phyloP scores from a whole-genome alignment of 2,113 vertebrate genomes.

The Lagopus leucura region DNA sequence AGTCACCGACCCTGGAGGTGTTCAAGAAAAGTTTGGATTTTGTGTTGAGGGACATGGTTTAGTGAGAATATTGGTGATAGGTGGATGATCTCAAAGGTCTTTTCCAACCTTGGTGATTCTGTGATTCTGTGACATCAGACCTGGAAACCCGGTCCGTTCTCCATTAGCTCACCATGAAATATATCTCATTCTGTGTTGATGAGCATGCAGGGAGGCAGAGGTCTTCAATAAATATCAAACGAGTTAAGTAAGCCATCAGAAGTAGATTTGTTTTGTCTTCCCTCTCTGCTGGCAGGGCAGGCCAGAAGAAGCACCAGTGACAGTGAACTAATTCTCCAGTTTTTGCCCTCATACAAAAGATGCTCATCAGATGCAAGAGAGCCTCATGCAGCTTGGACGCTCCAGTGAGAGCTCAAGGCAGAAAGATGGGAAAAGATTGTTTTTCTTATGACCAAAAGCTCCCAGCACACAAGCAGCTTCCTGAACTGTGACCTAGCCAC shows the following conservation, averaged over 20 bases:
- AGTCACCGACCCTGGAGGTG: too few species aligned
- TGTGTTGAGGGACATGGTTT: too few species aligned
- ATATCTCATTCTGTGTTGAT: neutral
- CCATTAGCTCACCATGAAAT: neutral
- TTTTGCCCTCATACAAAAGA: fast-evolving
- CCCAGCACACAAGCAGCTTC: neutral
- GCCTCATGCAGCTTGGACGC: neutral
- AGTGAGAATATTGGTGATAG: too few species aligned
- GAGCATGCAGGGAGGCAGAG: neutral
- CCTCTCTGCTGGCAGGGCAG: neutral
- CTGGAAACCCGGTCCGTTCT: neutral
- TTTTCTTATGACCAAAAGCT: neutral
- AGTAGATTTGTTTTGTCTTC: neutral
- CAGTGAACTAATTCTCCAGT: neutral
- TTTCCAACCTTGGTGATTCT: too few species aligned
- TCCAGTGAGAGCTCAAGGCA: neutral
- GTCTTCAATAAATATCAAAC: neutral
- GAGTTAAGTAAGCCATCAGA: neutral
- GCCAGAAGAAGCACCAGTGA: neutral
- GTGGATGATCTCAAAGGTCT: too few species aligned
- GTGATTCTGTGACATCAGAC: neutral
- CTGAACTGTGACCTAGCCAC: neutral
- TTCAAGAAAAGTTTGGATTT: too few species aligned
- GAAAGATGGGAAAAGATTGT: neutral
- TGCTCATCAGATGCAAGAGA: neutral